These are phyloP conservation scores for Leuctra nigra DNA, from an alignment of 2,888 invertebrate genomes.

Conservation along the genomic window DNA sequence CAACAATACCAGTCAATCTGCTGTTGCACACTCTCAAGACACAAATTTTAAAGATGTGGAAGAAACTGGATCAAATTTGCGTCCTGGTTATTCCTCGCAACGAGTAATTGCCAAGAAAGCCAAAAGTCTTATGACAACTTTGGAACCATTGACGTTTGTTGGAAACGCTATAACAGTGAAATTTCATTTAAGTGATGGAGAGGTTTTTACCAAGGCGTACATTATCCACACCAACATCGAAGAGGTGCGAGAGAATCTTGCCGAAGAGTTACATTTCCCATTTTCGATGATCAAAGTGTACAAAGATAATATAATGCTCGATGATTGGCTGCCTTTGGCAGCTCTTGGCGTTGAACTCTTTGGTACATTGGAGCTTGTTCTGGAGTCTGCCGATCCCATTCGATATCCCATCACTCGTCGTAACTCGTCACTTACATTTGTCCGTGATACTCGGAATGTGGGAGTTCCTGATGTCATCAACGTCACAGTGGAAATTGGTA, in stretches of 20 bases:
- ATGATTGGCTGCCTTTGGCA: constrained; percentile 32
- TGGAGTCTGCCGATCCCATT: neutral
- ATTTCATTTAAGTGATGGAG: too few species aligned
- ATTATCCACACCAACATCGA: constrained; percentile 28
- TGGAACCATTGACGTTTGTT: too few species aligned
- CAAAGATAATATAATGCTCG: constrained; percentile 31
- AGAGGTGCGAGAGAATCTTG: constrained; percentile 30
- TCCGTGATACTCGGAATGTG: neutral
- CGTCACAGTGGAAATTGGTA: constrained; percentile 44
- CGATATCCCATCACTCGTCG: neutral
- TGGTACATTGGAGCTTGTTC: constrained; percentile 37
- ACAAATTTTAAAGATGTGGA: too few species aligned
- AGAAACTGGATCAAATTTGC: too few species aligned
- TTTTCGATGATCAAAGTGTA: constrained; percentile 27
- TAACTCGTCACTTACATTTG: neutral
- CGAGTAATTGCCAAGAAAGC: too few species aligned
- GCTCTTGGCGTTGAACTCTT: constrained; percentile 36
- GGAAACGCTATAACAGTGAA: too few species aligned
- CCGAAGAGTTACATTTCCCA: constrained; percentile 29
- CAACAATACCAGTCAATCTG: too few species aligned
- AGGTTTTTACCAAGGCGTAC: constrained; percentile 32
- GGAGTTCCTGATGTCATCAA: constrained; percentile 49
- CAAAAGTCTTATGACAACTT: too few species aligned
- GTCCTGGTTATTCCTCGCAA: too few species aligned
- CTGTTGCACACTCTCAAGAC: too few species aligned